A percentile compares a stretch with the other conserved stretches of the same genome.
phyloP scores from a whole-genome alignment of 2,888 invertebrate species.

The Eupithecia abbreviata region DNA sequence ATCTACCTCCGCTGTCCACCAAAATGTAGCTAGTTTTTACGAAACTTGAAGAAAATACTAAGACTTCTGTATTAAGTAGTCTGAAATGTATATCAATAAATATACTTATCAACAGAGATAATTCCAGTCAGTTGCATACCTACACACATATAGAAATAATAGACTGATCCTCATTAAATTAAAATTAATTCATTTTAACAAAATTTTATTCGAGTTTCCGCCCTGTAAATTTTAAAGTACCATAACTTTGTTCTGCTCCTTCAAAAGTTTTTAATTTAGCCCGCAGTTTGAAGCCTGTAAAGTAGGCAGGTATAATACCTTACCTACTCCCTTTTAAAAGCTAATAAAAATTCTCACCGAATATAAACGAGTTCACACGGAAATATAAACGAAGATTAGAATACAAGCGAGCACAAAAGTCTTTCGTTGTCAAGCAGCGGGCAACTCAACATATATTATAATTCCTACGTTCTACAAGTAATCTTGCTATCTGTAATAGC shows the following conservation, averaged over 20 bases:
- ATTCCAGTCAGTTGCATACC: too few relatives aligned
- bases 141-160: too few relatives aligned
- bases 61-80: too few relatives aligned
- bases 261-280: not conserved
- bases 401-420: constrained; percentile 13
- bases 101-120: too few relatives aligned
- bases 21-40: not conserved
- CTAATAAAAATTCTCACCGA: constrained; percentile 20
- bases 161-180: too few relatives aligned
- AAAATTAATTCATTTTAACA: too few relatives aligned
- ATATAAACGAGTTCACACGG: constrained; percentile 26
- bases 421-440: not conserved
- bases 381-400: constrained; percentile 8
- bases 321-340: constrained; percentile 17
- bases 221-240: not conserved
- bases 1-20: not conserved
- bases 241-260: not conserved
- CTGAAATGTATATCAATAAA: too few relatives aligned
- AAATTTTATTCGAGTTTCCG: not conserved
- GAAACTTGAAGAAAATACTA: not conserved
- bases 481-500: too few relatives aligned
- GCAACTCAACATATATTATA: not conserved
- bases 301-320: not conserved
- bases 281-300: not conserved
- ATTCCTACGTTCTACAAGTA: not conserved